phyloP scores from a whole-genome alignment of 1,140 invertebrate species.

The Cotesia vestalis region DNA sequence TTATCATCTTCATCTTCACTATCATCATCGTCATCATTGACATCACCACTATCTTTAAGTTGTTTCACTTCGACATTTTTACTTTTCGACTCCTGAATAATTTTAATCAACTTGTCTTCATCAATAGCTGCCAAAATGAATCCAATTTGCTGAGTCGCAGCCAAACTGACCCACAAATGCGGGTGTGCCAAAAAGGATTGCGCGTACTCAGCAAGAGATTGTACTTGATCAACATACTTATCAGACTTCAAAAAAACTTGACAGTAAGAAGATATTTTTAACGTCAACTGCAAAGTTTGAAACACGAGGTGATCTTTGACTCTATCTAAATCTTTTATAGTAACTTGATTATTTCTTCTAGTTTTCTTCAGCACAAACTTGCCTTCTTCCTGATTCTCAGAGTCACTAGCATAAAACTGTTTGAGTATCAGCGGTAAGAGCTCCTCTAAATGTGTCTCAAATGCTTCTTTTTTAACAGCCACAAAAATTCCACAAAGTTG shows the following conservation, averaged over 20 bases:
- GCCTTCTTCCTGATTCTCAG: slow-evolving; percentile 50
- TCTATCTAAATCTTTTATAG: slow-evolving; percentile 57
- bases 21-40: slow-evolving; percentile 14
- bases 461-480: slow-evolving; percentile 73
- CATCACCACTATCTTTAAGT: background rate
- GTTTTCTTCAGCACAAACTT: slow-evolving; percentile 53
- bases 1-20: background rate
- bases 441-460: slow-evolving; percentile 69
- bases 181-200: slow-evolving; percentile 69
- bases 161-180: slow-evolving; percentile 80
- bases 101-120: slow-evolving; percentile 67
- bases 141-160: slow-evolving; percentile 78
- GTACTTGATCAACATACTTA: slow-evolving; percentile 60
- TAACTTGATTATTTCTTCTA: slow-evolving; percentile 35
- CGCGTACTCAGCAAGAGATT: slow-evolving; percentile 64
- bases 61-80: background rate
- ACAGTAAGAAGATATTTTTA: slow-evolving; percentile 71
- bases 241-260: slow-evolving; percentile 64
- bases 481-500: slow-evolving; percentile 78
- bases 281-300: slow-evolving; percentile 72
- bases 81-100: slow-evolving; percentile 40
- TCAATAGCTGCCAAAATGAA: slow-evolving; percentile 74
- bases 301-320: slow-evolving; percentile 77
- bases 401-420: slow-evolving; percentile 57
- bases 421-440: slow-evolving; percentile 63